Evolutionary conservation across 2,113 vertebrate species (phyloP).

Genomic region (Forbesichthys papilliferus): DNA sequence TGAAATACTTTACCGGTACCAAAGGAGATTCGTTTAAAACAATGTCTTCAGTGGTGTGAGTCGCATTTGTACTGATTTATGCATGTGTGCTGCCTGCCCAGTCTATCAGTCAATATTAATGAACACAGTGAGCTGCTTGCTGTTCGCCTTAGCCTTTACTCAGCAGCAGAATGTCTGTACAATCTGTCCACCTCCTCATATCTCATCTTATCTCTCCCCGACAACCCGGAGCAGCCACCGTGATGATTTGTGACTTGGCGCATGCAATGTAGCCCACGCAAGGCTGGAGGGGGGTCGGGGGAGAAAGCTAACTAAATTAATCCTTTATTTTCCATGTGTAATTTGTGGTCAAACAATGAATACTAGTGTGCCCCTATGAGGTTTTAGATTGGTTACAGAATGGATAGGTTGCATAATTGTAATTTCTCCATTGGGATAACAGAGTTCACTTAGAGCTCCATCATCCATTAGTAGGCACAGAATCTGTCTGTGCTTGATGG

Average conservation of each 20-base stretch:
- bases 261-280: slow-evolving; percentile 7
- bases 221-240: background rate
- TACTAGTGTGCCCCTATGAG: background rate
- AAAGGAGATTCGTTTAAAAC: slow-evolving; percentile 43
- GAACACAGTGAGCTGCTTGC: background rate
- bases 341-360: background rate
- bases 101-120: slow-evolving; percentile 27
- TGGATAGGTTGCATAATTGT: no score
- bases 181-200: background rate
- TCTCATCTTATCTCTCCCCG: background rate
- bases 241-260: slow-evolving; percentile 1
- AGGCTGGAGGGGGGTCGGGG: background rate
- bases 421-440: no score
- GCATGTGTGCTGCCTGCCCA: slow-evolving; percentile 29
- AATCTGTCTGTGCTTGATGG: no score
- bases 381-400: no score
- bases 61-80: slow-evolving; percentile 32
- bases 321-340: background rate
- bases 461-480: no score
- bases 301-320: background rate
- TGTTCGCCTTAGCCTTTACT: slow-evolving; percentile 7
- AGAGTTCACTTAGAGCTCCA: no score
- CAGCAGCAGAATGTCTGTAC: background rate
- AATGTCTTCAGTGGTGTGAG: slow-evolving; percentile 30
- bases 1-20: slow-evolving; percentile 1